Evolutionary conservation across 1,140 invertebrate genomes (phyloP).

Genomic region (Panonychus citri): DNA sequence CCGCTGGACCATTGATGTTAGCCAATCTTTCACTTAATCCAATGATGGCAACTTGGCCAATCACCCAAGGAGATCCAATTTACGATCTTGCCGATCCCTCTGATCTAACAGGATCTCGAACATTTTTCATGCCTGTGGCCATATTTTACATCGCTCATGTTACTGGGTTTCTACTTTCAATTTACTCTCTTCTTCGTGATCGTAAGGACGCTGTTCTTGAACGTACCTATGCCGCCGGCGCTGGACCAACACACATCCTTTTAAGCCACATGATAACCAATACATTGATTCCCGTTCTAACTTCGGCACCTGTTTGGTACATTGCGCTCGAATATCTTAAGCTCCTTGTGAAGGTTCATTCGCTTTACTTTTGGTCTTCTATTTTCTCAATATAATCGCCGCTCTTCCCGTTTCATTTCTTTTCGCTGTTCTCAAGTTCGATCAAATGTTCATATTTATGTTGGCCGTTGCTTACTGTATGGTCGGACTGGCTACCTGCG

Average conservation of each 20-base stretch:
- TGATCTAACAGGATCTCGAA: neutral
- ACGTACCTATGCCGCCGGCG: neutral
- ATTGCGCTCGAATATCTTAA: neutral
- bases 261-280: neutral
- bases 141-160: neutral
- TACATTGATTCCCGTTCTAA: neutral
- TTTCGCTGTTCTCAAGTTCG: neutral
- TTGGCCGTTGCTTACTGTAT: neutral
- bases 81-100: neutral
- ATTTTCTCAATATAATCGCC: neutral
- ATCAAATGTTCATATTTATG: neutral
- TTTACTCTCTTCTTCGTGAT: neutral
- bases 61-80: neutral
- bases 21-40: neutral
- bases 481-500: slow-evolving; percentile 29
- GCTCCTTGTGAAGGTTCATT: neutral
- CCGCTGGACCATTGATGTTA: neutral
- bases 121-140: neutral
- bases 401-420: neutral
- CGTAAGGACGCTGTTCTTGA: neutral
- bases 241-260: neutral
- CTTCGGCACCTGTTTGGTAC: neutral
- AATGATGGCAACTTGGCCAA: neutral
- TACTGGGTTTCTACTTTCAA: neutral
- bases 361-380: neutral